Evolutionary conservation across 2,888 invertebrate genomes (phyloP).

Genomic region (Eutolmus rufibarbis): DNA sequence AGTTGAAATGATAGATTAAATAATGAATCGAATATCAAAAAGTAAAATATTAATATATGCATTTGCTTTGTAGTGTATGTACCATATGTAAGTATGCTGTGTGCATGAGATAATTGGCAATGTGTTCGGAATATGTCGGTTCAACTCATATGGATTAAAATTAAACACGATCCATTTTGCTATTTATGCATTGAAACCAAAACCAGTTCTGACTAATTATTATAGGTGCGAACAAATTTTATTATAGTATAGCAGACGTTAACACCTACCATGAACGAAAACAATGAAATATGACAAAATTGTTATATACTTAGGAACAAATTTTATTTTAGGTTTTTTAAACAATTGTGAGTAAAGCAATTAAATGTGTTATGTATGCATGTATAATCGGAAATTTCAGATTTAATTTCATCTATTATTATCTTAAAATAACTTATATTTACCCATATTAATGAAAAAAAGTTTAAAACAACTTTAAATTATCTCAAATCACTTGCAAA

Average conservation of each 20-base stretch:
- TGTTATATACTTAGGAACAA: too few species aligned
- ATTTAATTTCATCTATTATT: too few species aligned
- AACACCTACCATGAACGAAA: too few species aligned
- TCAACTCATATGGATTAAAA: not conserved
- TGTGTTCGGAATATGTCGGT: not conserved
- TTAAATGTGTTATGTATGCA: too few species aligned
- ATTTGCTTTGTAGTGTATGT: too few species aligned
- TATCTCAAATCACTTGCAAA: not conserved
- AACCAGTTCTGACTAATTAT: not conserved
- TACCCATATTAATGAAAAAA: not conserved
- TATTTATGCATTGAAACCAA: not conserved
- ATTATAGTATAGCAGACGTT: not conserved
- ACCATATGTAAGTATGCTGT: not conserved
- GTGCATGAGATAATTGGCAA: not conserved
- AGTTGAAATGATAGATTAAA: too few species aligned
- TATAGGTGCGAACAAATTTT: not conserved
- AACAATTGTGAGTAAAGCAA: too few species aligned
- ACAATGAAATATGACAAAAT: too few species aligned
- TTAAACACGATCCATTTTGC: not conserved
- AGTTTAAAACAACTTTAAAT: not conserved
- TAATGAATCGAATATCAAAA: too few species aligned
- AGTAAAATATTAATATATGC: too few species aligned
- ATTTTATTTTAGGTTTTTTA: too few species aligned
- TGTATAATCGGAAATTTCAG: too few species aligned
- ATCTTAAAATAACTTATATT: not conserved